These are phyloP conservation scores for Phortica okadai DNA, from an alignment of 2,888 invertebrate species.

Conservation along the genomic window DNA sequence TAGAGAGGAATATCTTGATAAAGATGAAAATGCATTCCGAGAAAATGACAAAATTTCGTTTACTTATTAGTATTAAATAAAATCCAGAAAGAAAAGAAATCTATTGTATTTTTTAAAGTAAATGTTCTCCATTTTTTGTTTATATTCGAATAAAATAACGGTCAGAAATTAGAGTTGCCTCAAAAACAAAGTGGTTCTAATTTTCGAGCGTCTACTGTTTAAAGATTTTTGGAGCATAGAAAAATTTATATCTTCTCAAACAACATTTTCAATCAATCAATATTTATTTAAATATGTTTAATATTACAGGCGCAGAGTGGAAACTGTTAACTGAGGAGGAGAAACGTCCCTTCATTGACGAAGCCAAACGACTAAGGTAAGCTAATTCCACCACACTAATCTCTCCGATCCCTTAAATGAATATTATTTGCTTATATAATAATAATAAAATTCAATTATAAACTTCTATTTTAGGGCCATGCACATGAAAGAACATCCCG, in stretches of 20 bases:
- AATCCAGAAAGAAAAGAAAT: no score
- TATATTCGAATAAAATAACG: no score
- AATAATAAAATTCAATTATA: conserved; percentile 3
- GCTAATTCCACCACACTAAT: conserved; percentile 14
- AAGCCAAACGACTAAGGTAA: conserved; percentile 89
- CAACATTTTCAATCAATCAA: conserved; percentile 34
- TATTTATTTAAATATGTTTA: neutral
- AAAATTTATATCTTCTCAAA: conserved; percentile 52
- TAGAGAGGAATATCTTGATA: no score
- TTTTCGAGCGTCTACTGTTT: no score
- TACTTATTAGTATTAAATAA: no score
- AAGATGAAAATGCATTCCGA: no score
- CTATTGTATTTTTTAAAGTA: no score
- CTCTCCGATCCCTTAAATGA: neutral
- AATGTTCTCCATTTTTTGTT: no score
- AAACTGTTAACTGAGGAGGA: conserved; percentile 94
- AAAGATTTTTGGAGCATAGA: no score
- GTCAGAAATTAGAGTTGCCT: no score
- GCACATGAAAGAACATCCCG: conserved; percentile 97
- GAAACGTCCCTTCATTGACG: conserved; percentile 98
- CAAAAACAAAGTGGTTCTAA: no score
- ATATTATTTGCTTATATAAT: neutral
- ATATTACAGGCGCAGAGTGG: conserved; percentile 91
- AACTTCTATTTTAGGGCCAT: conserved; percentile 81
- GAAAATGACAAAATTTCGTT: no score